Evolutionary conservation across 2,888 invertebrate genomes (phyloP).

Genomic region (Chromoteleia sp.): DNA sequence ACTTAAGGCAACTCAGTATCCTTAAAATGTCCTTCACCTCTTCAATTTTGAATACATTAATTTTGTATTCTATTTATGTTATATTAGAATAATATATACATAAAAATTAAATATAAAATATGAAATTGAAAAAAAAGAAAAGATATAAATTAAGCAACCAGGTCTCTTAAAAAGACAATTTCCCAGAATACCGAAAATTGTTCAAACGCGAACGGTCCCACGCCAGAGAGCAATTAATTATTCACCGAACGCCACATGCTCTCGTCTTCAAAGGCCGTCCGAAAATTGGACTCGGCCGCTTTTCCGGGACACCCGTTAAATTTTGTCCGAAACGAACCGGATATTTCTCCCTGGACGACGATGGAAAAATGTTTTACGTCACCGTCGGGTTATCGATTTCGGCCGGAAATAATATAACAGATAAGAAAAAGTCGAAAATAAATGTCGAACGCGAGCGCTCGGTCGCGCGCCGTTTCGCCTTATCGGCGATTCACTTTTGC

Average conservation of each 20-base stretch:
- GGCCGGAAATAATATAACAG: conserved; percentile 50
- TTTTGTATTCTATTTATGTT: too few relatives aligned
- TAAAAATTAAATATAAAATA: too few relatives aligned
- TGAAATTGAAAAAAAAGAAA: too few relatives aligned
- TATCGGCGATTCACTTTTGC: conserved; percentile 55
- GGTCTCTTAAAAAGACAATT: too few relatives aligned
- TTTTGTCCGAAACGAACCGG: conserved; percentile 1
- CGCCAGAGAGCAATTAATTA: conserved; percentile 23
- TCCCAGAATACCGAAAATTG: too few relatives aligned
- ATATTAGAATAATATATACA: too few relatives aligned
- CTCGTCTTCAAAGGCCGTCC: conserved; percentile 3
- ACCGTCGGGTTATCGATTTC: conserved; percentile 42
- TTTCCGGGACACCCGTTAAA: conserved; percentile 31
- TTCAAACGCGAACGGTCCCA: conserved; percentile 10
- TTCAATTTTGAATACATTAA: too few relatives aligned
- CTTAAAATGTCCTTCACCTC: too few relatives aligned
- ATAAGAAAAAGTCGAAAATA: conserved; percentile 55
- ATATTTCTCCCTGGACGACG: conserved; percentile 14
- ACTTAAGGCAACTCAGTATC: too few relatives aligned
- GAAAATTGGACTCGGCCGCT: conserved; percentile 3
- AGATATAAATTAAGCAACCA: too few relatives aligned
- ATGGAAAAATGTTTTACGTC: conserved; percentile 41
- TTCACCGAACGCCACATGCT: conserved; percentile 10
- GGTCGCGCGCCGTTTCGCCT: conserved; percentile 38
- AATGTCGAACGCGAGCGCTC: conserved; percentile 37